These are phyloP conservation scores for Anastrepha obliqua DNA, from an alignment of 1,140 invertebrate genomes.

Conservation along the genomic window DNA sequence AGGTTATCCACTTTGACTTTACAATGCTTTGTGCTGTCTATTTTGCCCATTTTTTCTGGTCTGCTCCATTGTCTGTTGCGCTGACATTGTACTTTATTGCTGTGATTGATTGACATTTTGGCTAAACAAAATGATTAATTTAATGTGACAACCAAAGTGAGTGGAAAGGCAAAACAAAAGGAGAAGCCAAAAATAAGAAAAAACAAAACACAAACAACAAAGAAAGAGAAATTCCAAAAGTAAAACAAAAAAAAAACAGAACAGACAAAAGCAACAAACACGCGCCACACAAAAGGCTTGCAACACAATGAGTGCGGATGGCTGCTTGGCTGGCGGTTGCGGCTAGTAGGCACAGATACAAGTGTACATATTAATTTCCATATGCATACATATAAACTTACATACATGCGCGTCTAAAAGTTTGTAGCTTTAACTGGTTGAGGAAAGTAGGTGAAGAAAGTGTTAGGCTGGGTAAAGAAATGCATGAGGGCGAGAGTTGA, in stretches of 20 bases:
- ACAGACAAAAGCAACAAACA: not conserved
- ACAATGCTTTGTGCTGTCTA: too few relatives aligned
- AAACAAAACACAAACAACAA: not conserved
- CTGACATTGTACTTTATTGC: slow-evolving; percentile 37
- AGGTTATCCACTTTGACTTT: too few relatives aligned
- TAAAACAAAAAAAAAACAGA: not conserved
- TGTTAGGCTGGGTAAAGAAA: too few relatives aligned
- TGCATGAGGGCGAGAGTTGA: too few relatives aligned
- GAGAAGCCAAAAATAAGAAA: too few relatives aligned
- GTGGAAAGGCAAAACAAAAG: not conserved
- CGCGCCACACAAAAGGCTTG: not conserved
- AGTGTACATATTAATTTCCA: not conserved
- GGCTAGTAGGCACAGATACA: not conserved
- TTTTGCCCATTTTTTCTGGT: too few relatives aligned
- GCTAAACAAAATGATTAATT: slow-evolving; percentile 51
- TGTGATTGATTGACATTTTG: slow-evolving; percentile 45
- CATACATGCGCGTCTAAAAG: too few relatives aligned
- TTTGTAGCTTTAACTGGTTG: too few relatives aligned
- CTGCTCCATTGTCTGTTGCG: slow-evolving; percentile 9
- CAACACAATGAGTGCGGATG: not conserved
- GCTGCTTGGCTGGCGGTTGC: not conserved
- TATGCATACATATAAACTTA: too few relatives aligned
- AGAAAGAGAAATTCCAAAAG: not conserved
- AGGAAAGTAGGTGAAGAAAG: too few relatives aligned
- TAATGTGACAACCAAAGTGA: slow-evolving; percentile 44